Percentiles rank a stretch among this genome's conserved stretches.
Evolutionary conservation across 2,888 invertebrate species (phyloP).

Genomic region (Pyrgus malvae): DNA sequence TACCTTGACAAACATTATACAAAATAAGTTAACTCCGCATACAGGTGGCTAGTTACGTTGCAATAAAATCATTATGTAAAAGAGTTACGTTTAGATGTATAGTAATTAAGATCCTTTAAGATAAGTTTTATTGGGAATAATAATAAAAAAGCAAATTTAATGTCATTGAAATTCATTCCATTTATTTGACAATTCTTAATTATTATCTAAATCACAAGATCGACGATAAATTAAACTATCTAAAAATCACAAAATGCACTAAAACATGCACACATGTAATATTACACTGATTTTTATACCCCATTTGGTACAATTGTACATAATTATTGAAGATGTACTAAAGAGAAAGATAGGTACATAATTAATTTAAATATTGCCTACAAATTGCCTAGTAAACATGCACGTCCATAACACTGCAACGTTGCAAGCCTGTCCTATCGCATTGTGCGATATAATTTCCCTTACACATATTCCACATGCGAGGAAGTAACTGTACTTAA

Average conservation of each 20-base stretch:
- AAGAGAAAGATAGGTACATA: slow-evolving; percentile 52
- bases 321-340: slow-evolving; percentile 58
- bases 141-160: background rate
- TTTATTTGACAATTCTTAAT: slow-evolving; percentile 59
- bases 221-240: slow-evolving; percentile 80
- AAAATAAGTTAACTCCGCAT: too few species aligned
- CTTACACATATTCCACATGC: slow-evolving; percentile 50
- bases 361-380: slow-evolving; percentile 57
- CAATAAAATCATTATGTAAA: too few species aligned
- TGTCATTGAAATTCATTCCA: slow-evolving; percentile 52
- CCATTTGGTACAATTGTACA: slow-evolving; percentile 71
- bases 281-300: slow-evolving; percentile 75
- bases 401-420: slow-evolving; percentile 26
- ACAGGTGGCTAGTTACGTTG: too few species aligned
- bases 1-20: too few species aligned
- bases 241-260: slow-evolving; percentile 82
- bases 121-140: background rate
- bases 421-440: slow-evolving; percentile 35
- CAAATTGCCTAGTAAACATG: slow-evolving; percentile 53
- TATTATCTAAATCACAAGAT: slow-evolving; percentile 80
- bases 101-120: too few species aligned
- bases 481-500: slow-evolving; percentile 64
- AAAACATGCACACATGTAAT: slow-evolving; percentile 81
- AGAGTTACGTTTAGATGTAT: too few species aligned
- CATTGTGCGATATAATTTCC: slow-evolving; percentile 36